These are phyloP conservation scores for Campoplex nolae DNA, from an alignment of 2,888 invertebrate species.

Conservation along the genomic window DNA sequence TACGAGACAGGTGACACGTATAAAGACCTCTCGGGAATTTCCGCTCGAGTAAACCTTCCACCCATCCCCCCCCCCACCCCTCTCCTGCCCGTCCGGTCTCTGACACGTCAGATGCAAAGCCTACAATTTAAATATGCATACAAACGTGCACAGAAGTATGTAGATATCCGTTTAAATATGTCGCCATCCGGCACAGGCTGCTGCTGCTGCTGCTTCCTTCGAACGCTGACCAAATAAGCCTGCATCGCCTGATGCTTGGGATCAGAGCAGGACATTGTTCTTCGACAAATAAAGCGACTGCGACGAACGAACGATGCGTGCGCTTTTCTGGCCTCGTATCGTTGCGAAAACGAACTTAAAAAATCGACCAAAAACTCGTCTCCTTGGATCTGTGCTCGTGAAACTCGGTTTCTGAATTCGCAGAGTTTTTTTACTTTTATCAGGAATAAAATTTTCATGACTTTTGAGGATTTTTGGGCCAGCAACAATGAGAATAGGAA, in stretches of 20 bases:
- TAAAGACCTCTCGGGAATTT: slow-evolving; percentile 42
- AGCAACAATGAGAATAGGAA: no score
- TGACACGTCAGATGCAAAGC: slow-evolving; percentile 20
- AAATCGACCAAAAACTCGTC: neutral
- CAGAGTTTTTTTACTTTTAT: no score
- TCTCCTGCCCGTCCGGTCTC: slow-evolving; percentile 38
- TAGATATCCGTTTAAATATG: neutral
- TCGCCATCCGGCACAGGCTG: slow-evolving; percentile 41
- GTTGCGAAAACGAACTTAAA: neutral
- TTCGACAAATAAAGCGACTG: neutral
- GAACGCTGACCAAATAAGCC: slow-evolving; percentile 52
- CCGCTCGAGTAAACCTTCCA: slow-evolving; percentile 57
- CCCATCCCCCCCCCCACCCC: neutral
- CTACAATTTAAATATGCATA: neutral
- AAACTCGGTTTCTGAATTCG: no score
- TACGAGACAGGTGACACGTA: slow-evolving; percentile 52
- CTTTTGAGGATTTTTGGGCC: no score
- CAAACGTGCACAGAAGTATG: neutral
- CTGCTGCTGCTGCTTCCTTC: neutral
- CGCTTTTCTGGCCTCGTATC: neutral
- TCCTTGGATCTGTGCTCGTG: neutral
- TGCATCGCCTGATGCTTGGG: neutral
- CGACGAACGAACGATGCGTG: neutral
- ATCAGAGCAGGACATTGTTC: slow-evolving; percentile 29
- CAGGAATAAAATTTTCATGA: no score